A percentile compares a stretch with the other conserved stretches of the same genome.
These are phyloP conservation scores for Sinopyrophorus schimmeli DNA, from an alignment of 2,888 invertebrate species.

Conservation along the genomic window DNA sequence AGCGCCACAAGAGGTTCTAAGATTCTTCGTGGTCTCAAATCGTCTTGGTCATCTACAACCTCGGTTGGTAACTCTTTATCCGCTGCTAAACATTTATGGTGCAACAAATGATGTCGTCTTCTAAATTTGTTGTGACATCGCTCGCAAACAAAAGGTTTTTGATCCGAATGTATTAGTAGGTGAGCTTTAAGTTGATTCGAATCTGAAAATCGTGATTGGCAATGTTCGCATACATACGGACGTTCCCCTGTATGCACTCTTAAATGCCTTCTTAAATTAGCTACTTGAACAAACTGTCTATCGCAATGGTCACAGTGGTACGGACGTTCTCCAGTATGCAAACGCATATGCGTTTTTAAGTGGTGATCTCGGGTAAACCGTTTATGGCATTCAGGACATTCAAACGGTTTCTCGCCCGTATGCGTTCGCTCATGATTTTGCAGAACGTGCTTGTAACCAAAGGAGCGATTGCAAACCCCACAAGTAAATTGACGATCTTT, in stretches of 20 bases:
- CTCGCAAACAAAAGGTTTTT: constrained; percentile 84
- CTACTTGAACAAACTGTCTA: constrained; percentile 91
- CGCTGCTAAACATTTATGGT: constrained; percentile 73
- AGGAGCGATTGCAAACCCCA: constrained; percentile 82
- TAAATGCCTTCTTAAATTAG: constrained; percentile 84
- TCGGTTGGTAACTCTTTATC: constrained; percentile 45
- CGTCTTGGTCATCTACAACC: constrained; percentile 45
- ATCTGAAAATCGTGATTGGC: constrained; percentile 85
- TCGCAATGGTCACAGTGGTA: constrained; percentile 92
- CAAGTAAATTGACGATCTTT: constrained; percentile 87
- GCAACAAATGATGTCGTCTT: constrained; percentile 82
- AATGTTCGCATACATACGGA: constrained; percentile 85
- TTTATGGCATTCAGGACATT: constrained; percentile 89
- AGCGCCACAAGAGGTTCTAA: constrained; percentile 53
- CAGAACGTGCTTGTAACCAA: constrained; percentile 92
- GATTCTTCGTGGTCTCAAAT: constrained; percentile 54
- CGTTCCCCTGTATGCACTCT: constrained; percentile 91
- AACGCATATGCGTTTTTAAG: constrained; percentile 87
- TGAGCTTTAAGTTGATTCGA: constrained; percentile 92
- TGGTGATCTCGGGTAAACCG: constrained; percentile 91
- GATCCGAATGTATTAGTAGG: constrained; percentile 84
- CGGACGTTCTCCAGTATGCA: constrained; percentile 93
- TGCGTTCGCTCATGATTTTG: constrained; percentile 95
- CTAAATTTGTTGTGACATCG: constrained; percentile 79
- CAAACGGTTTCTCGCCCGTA: constrained; percentile 93